A percentile compares a stretch with the other conserved stretches of the same genome.
phyloP scores from a whole-genome alignment of 1,140 invertebrate species.

The Wiebesia pumilae region DNA sequence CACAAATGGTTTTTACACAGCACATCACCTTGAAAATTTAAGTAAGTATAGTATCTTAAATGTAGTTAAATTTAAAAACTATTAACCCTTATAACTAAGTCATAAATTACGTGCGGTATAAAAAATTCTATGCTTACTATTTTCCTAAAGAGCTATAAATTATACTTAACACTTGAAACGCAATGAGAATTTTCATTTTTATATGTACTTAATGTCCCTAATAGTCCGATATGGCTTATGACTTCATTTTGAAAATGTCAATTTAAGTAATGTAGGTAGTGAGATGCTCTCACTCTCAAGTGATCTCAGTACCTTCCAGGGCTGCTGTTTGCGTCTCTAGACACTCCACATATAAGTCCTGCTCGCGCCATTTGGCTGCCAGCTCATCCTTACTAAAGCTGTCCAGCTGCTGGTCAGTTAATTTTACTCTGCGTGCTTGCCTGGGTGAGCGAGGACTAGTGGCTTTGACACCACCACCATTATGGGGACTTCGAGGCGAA shows the following conservation, averaged over 20 bases:
- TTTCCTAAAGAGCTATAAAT: slow-evolving; percentile 44
- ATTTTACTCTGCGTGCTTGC: slow-evolving; percentile 69
- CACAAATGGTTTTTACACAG: slow-evolving; percentile 45
- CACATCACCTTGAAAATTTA: slow-evolving; percentile 50
- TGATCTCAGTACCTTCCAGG: slow-evolving; percentile 75
- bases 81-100: slow-evolving; percentile 37
- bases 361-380: slow-evolving; percentile 75
- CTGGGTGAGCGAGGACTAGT: slow-evolving; percentile 69
- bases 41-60: slow-evolving; percentile 38
- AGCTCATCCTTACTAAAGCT: slow-evolving; percentile 75
- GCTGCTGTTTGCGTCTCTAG: slow-evolving; percentile 74
- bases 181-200: slow-evolving; percentile 55
- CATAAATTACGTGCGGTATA: slow-evolving; percentile 37
- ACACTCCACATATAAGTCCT: slow-evolving; percentile 76
- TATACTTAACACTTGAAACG: slow-evolving; percentile 57
- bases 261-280: slow-evolving; percentile 67
- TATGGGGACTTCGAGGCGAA: slow-evolving; percentile 68
- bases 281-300: slow-evolving; percentile 67
- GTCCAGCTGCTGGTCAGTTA: slow-evolving; percentile 75
- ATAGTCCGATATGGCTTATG: slow-evolving; percentile 53
- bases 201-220: slow-evolving; percentile 65
- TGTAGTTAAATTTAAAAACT: slow-evolving; percentile 40
- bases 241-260: slow-evolving; percentile 57
- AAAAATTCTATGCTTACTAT: background rate
- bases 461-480: slow-evolving; percentile 52